phyloP scores from a whole-genome alignment of 2,797 vertebrate genomes.

The Acanthornis magna region DNA sequence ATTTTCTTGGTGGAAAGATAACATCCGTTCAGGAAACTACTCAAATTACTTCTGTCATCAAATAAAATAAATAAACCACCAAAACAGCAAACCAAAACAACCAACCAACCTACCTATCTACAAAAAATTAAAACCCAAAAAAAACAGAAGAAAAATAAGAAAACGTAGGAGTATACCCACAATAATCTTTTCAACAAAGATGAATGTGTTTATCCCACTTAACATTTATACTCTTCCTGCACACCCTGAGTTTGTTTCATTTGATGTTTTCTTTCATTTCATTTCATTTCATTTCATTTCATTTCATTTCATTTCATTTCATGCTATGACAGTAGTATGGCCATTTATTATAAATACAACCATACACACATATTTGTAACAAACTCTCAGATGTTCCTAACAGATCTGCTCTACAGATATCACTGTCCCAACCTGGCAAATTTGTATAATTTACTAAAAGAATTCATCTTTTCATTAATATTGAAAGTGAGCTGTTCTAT shows the following conservation, averaged over 20 bases:
- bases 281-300: no score
- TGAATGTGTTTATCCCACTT: neutral
- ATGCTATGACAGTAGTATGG: neutral
- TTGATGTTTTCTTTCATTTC: neutral
- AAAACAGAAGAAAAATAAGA: accelerated
- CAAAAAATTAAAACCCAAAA: neutral
- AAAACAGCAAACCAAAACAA: neutral
- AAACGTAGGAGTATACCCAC: neutral
- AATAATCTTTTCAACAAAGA: neutral
- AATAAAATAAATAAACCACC: neutral
- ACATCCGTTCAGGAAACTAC: neutral
- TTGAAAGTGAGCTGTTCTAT: neutral
- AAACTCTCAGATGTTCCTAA: neutral
- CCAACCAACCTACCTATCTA: neutral
- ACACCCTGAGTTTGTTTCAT: neutral
- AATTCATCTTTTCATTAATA: neutral
- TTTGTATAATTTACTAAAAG: neutral
- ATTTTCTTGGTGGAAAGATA: neutral
- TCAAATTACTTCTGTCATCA: neutral
- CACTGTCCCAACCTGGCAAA: neutral
- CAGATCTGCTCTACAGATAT: neutral
- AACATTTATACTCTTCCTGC: neutral
- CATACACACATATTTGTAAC: neutral
- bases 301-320: neutral
- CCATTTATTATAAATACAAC: neutral